Evolutionary conservation across 2,113 vertebrate species (phyloP).

Genomic region (Neogale vison): DNA sequence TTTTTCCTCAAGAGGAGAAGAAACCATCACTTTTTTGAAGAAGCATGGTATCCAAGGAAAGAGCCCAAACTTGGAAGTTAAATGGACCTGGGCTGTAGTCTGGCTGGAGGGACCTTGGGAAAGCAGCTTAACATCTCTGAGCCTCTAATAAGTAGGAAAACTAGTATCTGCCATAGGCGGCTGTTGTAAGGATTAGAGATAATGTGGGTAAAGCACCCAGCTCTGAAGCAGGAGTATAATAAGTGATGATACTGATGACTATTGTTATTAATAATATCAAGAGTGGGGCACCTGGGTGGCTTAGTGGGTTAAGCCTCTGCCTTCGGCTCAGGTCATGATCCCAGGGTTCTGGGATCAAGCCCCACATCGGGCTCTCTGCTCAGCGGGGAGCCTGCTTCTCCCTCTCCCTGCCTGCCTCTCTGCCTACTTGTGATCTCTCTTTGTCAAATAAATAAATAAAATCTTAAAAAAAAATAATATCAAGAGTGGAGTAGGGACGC

Average conservation of each 20-base stretch:
- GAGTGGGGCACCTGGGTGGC: not conserved
- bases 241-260: not conserved
- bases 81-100: not conserved
- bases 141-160: conserved; percentile 16
- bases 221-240: not conserved
- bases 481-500: not conserved
- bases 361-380: too few species aligned
- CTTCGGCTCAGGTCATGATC: too few species aligned
- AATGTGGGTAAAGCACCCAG: not conserved
- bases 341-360: too few species aligned
- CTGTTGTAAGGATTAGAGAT: not conserved
- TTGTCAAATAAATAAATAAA: too few species aligned
- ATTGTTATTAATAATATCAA: not conserved
- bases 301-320: too few species aligned
- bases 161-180: not conserved
- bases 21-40: not conserved
- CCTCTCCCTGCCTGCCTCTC: too few species aligned
- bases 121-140: conserved; percentile 15
- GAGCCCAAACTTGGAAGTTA: not conserved
- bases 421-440: too few species aligned
- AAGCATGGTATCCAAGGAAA: not conserved
- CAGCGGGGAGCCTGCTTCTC: too few species aligned
- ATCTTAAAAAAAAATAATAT: too few species aligned
- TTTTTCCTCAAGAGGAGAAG: not conserved
- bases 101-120: not conserved